phyloP scores from a whole-genome alignment of 2,113 vertebrate genomes.

The Oreochromis niloticus region DNA sequence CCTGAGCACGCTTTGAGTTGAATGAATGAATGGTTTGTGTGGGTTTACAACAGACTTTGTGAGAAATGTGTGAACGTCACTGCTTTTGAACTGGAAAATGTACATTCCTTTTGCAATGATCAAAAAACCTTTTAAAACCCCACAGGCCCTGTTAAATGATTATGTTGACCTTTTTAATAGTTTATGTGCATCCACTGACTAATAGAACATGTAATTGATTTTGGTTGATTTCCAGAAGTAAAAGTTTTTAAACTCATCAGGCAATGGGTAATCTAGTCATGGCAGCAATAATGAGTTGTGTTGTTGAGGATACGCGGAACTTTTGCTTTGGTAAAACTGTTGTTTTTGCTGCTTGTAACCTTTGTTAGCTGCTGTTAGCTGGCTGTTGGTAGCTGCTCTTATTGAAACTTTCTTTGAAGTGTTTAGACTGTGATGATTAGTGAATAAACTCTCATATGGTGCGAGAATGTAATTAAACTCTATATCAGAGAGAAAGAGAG shows the following conservation, averaged over 20 bases:
- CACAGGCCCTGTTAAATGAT: neutral
- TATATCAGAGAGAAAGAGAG: neutral
- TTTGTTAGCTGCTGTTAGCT: neutral
- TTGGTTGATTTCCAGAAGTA: neutral
- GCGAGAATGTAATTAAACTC: neutral
- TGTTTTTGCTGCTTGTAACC: accelerated
- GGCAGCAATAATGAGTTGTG: neutral
- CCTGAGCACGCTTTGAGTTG: neutral
- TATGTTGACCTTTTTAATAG: neutral
- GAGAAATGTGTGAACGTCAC: neutral
- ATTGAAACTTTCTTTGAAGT: neutral
- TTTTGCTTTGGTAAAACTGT: neutral
- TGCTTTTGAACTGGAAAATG: neutral
- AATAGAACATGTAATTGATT: neutral
- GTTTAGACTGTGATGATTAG: neutral
- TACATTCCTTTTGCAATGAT: neutral
- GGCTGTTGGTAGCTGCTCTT: neutral
- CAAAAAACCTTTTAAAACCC: neutral
- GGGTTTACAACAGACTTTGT: neutral
- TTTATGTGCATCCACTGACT: neutral
- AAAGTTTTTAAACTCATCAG: neutral
- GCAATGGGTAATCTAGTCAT: neutral
- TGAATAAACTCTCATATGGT: neutral
- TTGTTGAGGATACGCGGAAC: accelerated
- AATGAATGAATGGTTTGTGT: slow-evolving; percentile 21